Percentiles rank a stretch among this genome's conserved stretches.
These are phyloP conservation scores for Quiscalus mexicanus DNA, from an alignment of 2,113 vertebrate species.

Conservation along the genomic window DNA sequence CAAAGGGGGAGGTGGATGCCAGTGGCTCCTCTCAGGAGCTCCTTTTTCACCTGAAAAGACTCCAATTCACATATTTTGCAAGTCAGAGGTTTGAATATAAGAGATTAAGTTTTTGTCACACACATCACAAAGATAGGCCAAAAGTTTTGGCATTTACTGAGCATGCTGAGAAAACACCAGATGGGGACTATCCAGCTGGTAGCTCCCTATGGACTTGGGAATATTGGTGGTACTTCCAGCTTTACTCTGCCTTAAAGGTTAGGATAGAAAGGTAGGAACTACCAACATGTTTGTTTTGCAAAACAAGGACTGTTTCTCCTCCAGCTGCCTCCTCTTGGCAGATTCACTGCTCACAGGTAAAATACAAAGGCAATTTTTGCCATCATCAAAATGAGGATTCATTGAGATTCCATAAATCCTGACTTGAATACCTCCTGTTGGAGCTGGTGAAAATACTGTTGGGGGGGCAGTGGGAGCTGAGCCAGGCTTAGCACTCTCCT, in stretches of 20 bases:
- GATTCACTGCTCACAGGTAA: neutral
- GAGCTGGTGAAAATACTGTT: neutral
- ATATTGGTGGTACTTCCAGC: neutral
- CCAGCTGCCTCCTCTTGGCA: neutral
- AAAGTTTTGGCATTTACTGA: neutral
- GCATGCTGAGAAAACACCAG: neutral
- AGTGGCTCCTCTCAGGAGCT: neutral
- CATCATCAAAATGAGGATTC: accelerated
- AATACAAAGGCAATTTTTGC: neutral
- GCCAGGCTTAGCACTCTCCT: neutral
- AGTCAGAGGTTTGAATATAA: neutral
- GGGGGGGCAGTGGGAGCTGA: neutral
- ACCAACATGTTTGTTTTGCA: neutral
- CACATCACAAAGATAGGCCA: neutral
- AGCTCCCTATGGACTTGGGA: neutral
- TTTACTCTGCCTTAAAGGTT: neutral
- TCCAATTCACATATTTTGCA: neutral
- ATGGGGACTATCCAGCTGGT: neutral
- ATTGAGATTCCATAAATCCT: neutral
- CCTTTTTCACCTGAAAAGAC: neutral
- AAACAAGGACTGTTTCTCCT: neutral
- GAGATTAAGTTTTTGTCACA: neutral
- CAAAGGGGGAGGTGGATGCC: neutral
- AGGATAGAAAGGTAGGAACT: neutral
- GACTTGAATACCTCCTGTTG: neutral